phyloP scores from a whole-genome alignment of 1,140 invertebrate genomes.

The Oncopodura yosiiana region DNA sequence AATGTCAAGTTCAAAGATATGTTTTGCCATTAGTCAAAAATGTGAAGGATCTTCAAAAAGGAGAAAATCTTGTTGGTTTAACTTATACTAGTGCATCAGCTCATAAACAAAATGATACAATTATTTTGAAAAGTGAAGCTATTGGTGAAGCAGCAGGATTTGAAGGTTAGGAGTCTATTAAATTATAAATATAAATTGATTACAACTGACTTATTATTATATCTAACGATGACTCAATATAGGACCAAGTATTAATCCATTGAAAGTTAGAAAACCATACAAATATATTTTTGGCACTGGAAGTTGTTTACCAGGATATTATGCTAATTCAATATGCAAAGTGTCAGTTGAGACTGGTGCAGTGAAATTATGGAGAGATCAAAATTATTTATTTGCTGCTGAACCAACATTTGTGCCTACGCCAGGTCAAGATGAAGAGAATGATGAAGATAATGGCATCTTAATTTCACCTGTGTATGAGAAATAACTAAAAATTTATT shows the following conservation, averaged over 20 bases:
- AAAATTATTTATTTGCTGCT: slow-evolving; percentile 36
- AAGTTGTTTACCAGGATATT: slow-evolving; percentile 38
- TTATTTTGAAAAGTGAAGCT: slow-evolving; percentile 29
- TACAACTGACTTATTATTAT: too few species aligned
- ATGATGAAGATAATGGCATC: slow-evolving; percentile 40
- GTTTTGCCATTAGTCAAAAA: slow-evolving; percentile 37
- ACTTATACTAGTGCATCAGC: slow-evolving; percentile 33
- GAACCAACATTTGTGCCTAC: slow-evolving; percentile 39
- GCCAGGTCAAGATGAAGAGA: slow-evolving; percentile 31
- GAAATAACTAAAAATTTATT: too few species aligned
- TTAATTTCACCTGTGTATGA: slow-evolving; percentile 34
- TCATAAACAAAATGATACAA: slow-evolving; percentile 27
- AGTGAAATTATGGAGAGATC: slow-evolving; percentile 37
- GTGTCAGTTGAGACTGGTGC: slow-evolving; percentile 38
- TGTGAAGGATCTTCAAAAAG: slow-evolving; percentile 32
- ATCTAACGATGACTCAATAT: too few species aligned
- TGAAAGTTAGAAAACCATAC: slow-evolving; percentile 38
- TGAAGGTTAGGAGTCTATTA: slow-evolving; percentile 18
- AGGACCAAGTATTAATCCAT: slow-evolving; percentile 40
- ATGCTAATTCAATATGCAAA: slow-evolving; percentile 39
- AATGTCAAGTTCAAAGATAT: slow-evolving; percentile 36
- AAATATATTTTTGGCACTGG: slow-evolving; percentile 42
- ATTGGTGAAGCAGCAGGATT: slow-evolving; percentile 29
- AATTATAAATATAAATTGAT: too few species aligned
- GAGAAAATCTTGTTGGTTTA: slow-evolving; percentile 26